Conservation (phyloP, 2,113 vertebrate genomes). For the Collichthys lucidus region DNA sequence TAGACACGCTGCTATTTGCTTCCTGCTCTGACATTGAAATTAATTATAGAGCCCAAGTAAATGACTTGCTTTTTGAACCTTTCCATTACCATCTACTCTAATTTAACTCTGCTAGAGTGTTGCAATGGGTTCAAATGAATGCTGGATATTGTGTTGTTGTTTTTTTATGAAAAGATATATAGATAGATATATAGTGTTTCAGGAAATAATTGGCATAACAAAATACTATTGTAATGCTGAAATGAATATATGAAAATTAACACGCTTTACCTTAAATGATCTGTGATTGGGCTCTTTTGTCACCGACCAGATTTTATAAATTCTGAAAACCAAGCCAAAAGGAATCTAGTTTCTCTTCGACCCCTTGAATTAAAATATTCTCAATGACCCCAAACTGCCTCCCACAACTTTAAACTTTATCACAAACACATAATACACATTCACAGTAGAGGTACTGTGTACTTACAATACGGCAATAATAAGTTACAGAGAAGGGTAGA, state of each 20-base stretch:
- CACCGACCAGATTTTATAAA: no score
- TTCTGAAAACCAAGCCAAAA: no score
- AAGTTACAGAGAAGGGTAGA: background rate
- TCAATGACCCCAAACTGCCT: no score
- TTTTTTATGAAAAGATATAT: background rate
- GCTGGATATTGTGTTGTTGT: no score
- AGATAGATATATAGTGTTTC: background rate
- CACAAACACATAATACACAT: background rate
- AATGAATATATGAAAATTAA: background rate
- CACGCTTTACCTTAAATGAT: no score
- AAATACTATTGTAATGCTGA: background rate
- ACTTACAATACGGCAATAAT: background rate
- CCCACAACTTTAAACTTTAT: no score
- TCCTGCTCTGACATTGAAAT: slow-evolving; percentile 59
- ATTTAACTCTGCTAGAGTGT: background rate
- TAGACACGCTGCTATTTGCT: slow-evolving; percentile 18
- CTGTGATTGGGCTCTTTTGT: no score
- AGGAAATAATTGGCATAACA: background rate
- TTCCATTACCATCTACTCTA: background rate
- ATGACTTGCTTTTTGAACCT: slow-evolving; percentile 18
- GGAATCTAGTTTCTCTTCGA: no score
- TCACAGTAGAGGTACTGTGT: background rate
- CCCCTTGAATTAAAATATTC: no score
- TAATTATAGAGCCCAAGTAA: background rate
- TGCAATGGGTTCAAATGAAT: background rate